Evolutionary conservation across 1,140 invertebrate genomes (phyloP), one percentile per base, ranked within the genome.

Genomic region (Paralvinella palmiformis): DNA sequence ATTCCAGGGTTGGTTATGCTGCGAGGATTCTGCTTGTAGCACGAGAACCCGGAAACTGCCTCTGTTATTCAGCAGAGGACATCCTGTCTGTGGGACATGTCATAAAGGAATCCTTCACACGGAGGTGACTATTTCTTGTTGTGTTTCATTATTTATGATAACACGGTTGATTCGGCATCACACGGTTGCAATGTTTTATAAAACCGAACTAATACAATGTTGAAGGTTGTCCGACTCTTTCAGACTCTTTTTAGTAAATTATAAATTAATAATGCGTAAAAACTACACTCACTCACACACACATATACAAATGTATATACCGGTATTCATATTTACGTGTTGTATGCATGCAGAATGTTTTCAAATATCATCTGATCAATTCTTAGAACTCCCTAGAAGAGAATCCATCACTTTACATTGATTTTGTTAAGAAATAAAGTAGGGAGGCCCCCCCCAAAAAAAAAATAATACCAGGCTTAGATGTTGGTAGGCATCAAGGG

Each of bases 21-120:
- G 94, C 78, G 92, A 96, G 78, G 91, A 95, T 84, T 88, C 90
- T 1, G 85, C 86, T 1, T 96, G 94, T 76, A 84, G 84, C 5
- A 85, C 88, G 69, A 84, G 87, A 62, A 89, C 87, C 0, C 76
- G 82, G 64, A 78, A 83, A 58, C 61, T 92, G 20, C 88, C 88
- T 1, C 78, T 89, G 35, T 77, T 78, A n/a, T 82, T 85, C 59
- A 70, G 76, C 13, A 67, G 85, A 29, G 86, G 86, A 17, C 88
- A 88, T 71, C 90, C 91, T 0, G 71, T 88, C 2, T 96, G 94
- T 78, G 80, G 84, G 13, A 79, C 84, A 10, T 95, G 92, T 79
- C 82, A 86, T 44, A 86, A 86, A 66, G 88, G 87, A 27, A 81
- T 86, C 57, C 85, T 96, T 81, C 86, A 88, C 65, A 85, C 85